Evolutionary conservation across 2,797 vertebrate genomes (phyloP).

Genomic region (Benthosema pterotum): DNA sequence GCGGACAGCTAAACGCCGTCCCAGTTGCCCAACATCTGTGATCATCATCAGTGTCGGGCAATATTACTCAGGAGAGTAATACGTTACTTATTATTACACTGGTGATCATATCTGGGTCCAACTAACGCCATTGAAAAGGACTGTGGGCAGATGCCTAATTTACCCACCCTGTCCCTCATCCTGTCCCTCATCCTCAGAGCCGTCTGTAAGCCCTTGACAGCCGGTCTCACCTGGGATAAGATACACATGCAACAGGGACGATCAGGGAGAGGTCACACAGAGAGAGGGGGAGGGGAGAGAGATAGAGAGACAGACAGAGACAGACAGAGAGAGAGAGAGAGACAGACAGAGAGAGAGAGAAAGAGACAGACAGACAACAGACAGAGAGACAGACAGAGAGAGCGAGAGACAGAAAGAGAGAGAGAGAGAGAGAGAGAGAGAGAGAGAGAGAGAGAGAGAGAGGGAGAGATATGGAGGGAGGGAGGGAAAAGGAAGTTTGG

Average conservation of each 20-base stretch:
- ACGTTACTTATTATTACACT: no score
- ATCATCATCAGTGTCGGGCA: no score
- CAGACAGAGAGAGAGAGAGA: constrained; percentile 28
- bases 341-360: constrained; percentile 59
- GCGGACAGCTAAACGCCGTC: no score
- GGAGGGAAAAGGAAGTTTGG: constrained; percentile 35
- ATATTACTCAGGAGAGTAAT: no score
- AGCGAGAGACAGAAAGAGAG: constrained; percentile 32
- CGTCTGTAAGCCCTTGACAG: constrained; percentile 83
- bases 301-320: constrained; percentile 17
- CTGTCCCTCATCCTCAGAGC: constrained; percentile 79
- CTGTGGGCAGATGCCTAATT: background rate
- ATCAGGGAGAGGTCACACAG: constrained; percentile 65
- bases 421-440: constrained; percentile 7
- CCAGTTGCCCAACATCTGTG: no score
- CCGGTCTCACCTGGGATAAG: constrained; percentile 87
- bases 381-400: constrained; percentile 1
- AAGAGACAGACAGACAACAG: constrained; percentile 1
- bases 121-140: background rate
- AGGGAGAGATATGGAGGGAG: background rate
- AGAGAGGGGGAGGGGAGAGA: background rate
- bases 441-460: constrained; percentile 16
- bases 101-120: constrained; percentile 21
- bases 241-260: constrained; percentile 82
- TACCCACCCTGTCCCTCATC: no score